A percentile compares a stretch with the other conserved stretches of the same genome.
These are phyloP conservation scores for Lipotes vexillifer DNA, from an alignment of 2,113 vertebrate genomes.

Conservation along the genomic window DNA sequence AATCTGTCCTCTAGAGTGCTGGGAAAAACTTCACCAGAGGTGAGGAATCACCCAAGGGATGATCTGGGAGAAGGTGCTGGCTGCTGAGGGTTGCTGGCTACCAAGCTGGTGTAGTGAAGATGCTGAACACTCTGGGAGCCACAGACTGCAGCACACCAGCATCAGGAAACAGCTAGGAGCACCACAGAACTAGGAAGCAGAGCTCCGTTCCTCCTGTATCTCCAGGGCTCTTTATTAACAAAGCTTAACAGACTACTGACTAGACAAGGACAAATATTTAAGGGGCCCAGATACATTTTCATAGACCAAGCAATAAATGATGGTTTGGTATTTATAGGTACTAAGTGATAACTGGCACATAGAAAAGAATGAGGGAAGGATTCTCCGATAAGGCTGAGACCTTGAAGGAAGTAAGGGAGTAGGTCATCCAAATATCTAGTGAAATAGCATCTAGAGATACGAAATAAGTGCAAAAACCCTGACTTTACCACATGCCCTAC, in stretches of 20 bases:
- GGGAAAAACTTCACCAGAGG: background rate
- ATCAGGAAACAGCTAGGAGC: background rate
- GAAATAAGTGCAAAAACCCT: background rate
- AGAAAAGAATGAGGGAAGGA: background rate
- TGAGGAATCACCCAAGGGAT: background rate
- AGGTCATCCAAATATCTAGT: background rate
- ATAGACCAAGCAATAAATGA: background rate
- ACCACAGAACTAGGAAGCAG: background rate
- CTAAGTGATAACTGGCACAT: background rate
- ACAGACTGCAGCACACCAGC: too few species aligned
- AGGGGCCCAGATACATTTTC: background rate
- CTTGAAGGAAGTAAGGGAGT: background rate
- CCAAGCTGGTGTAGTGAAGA: accelerated
- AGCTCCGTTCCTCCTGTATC: background rate
- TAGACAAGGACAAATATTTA: background rate
- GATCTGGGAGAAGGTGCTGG: too few species aligned
- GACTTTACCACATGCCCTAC: background rate
- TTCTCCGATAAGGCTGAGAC: background rate
- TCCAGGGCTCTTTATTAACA: background rate
- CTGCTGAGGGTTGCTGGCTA: background rate
- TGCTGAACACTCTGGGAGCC: too few species aligned
- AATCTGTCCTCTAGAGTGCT: background rate
- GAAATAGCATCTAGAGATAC: background rate
- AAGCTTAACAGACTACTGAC: background rate
- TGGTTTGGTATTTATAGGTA: background rate